A percentile compares a stretch with the other conserved stretches of the same genome.
Conservation (phyloP, 1,140 invertebrate species). For the Drosophila tsacasi region DNA sequence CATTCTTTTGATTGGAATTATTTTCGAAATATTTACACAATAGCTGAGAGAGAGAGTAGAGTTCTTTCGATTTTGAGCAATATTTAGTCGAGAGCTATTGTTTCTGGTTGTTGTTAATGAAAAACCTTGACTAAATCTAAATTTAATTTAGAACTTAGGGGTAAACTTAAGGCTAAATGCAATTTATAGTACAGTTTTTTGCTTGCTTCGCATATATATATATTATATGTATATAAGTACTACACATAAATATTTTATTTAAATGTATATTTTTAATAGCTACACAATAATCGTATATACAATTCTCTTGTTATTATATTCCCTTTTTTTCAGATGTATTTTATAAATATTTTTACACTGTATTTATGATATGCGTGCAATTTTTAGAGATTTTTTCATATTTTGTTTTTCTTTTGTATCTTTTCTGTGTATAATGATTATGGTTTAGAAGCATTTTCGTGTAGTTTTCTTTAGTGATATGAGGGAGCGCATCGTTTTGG, state of each 20-base stretch:
- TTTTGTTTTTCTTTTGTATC: slow-evolving; percentile 3
- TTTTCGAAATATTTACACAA: slow-evolving; percentile 77
- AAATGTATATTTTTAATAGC: slow-evolving; percentile 80
- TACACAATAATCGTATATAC: slow-evolving; percentile 64
- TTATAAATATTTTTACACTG: slow-evolving; percentile 68
- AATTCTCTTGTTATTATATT: slow-evolving; percentile 38
- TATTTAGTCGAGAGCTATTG: slow-evolving; percentile 61
- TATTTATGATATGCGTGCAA: slow-evolving; percentile 75
- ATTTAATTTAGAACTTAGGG: slow-evolving; percentile 71
- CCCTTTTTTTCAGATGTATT: slow-evolving; percentile 21
- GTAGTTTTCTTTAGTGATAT: slow-evolving; percentile 63
- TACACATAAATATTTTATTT: slow-evolving; percentile 72
- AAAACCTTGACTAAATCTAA: slow-evolving; percentile 67
- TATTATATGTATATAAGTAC: slow-evolving; percentile 41
- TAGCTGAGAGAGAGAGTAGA: slow-evolving; percentile 58
- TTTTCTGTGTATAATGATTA: slow-evolving; percentile 62
- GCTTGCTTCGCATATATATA: slow-evolving; percentile 47
- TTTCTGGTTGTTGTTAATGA: slow-evolving; percentile 30
- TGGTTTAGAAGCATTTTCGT: slow-evolving; percentile 63
- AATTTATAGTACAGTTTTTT: slow-evolving; percentile 77
- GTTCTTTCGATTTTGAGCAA: slow-evolving; percentile 63
- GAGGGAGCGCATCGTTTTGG: slow-evolving; percentile 64
- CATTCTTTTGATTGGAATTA: slow-evolving; percentile 62
- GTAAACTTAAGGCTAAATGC: slow-evolving; percentile 70
- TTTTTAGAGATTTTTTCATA: slow-evolving; percentile 33